These are phyloP conservation scores for Hestina assimilis DNA, from an alignment of 1,140 invertebrate genomes.

Conservation along the genomic window DNA sequence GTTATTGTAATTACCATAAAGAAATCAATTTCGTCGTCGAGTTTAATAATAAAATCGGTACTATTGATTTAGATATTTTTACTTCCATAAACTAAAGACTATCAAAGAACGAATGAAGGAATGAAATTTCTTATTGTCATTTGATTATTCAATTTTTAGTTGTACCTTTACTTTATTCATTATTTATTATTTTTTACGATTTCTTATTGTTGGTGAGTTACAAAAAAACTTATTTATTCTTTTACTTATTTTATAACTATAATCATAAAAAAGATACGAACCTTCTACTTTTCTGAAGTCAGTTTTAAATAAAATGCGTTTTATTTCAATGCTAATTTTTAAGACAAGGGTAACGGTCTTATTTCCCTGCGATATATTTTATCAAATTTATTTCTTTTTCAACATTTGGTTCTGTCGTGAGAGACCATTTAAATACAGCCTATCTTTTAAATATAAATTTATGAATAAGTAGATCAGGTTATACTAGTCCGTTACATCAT, in stretches of 20 bases:
- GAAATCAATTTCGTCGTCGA: constrained; percentile 5
- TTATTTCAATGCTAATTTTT: constrained; percentile 3
- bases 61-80: background rate
- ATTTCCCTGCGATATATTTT: constrained; percentile 9
- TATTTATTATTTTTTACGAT: no score
- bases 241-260: no score
- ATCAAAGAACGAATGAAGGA: background rate
- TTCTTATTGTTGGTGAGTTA: no score
- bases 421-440: constrained; percentile 13
- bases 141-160: no score
- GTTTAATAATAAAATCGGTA: constrained; percentile 2
- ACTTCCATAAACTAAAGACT: background rate
- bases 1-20: constrained; percentile 10
- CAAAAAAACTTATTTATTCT: no score
- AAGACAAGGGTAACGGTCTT: constrained; percentile 1
- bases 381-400: constrained; percentile 17
- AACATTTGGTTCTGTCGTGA: constrained; percentile 18
- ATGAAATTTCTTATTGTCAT: no score
- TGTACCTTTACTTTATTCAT: no score
- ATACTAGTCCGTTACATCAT: background rate
- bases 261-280: no score
- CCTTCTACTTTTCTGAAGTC: background rate
- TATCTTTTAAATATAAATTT: background rate
- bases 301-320: background rate
- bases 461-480: background rate